phyloP scores from a whole-genome alignment of 2,888 invertebrate species.

The Pseudanteris insignis region DNA sequence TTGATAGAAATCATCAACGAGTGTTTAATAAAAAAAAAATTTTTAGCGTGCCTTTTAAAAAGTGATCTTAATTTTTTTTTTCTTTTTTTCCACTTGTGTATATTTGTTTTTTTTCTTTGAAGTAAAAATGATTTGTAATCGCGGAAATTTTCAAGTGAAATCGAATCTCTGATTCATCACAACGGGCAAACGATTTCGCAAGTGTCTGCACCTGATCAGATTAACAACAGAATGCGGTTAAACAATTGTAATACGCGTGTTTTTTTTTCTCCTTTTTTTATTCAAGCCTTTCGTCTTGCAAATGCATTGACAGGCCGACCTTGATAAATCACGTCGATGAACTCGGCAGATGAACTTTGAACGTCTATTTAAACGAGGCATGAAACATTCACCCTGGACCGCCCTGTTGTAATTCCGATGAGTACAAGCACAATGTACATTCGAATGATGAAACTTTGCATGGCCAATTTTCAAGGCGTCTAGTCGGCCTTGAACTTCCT shows the following conservation, averaged over 20 bases:
- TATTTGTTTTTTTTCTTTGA: no score
- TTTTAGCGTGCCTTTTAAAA: no score
- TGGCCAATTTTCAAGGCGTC: conserved; percentile 29
- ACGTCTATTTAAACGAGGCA: conserved; percentile 19
- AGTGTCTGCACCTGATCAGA: conserved; percentile 16
- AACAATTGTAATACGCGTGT: conserved; percentile 29
- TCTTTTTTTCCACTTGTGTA: no score
- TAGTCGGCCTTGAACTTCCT: conserved; percentile 33
- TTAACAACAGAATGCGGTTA: conserved; percentile 14
- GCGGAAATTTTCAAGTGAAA: no score
- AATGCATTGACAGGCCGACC: conserved; percentile 36
- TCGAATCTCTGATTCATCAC: conserved; percentile 8
- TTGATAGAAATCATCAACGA: no score
- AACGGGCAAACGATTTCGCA: conserved; percentile 14
- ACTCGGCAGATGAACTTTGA: conserved; percentile 39
- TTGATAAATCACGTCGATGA: conserved; percentile 44
- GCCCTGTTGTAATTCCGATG: conserved; percentile 36
- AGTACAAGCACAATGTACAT: conserved; percentile 19
- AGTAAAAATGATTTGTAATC: no score
- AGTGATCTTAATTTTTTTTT: no score
- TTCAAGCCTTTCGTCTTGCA: conserved; percentile 22
- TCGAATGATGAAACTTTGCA: conserved; percentile 19
- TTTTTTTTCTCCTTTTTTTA: conserved; percentile 2
- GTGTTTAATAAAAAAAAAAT: no score
- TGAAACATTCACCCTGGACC: conserved; percentile 18